Conservation (phyloP, 2,113 vertebrate genomes). For the Xiphophorus couchianus region DNA sequence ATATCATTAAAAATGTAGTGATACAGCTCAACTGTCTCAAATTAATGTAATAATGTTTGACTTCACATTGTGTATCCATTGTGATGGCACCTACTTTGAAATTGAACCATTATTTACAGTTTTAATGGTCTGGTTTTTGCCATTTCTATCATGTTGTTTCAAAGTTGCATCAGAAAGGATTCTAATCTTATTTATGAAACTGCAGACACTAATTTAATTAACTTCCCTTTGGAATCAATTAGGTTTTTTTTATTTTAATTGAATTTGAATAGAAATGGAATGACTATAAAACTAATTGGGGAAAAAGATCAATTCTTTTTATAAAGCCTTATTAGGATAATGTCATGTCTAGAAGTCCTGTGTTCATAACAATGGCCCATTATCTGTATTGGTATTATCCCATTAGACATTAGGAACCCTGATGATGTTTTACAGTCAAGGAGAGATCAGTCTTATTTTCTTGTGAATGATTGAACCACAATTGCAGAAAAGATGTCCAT, state of each 20-base stretch:
- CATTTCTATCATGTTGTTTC: neutral
- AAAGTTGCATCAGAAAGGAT: neutral
- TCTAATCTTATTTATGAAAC: neutral
- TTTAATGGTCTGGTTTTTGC: neutral
- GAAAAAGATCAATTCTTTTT: neutral
- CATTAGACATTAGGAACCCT: neutral
- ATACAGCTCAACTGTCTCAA: neutral
- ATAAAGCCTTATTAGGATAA: neutral
- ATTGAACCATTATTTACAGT: neutral
- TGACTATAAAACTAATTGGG: neutral
- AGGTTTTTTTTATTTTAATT: too few relatives aligned
- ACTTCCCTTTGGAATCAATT: too few relatives aligned
- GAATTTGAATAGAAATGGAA: neutral
- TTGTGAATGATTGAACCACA: neutral
- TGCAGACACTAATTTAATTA: neutral
- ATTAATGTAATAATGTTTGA: neutral
- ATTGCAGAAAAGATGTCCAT: too few relatives aligned
- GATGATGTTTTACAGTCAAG: neutral
- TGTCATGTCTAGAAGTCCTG: neutral
- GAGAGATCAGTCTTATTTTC: neutral
- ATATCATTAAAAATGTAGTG: neutral
- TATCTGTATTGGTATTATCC: neutral
- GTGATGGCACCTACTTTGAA: neutral
- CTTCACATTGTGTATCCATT: neutral
- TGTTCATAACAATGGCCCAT: neutral